Evolutionary conservation across 2,888 invertebrate species (phyloP).

Genomic region (Pocota personata): DNA sequence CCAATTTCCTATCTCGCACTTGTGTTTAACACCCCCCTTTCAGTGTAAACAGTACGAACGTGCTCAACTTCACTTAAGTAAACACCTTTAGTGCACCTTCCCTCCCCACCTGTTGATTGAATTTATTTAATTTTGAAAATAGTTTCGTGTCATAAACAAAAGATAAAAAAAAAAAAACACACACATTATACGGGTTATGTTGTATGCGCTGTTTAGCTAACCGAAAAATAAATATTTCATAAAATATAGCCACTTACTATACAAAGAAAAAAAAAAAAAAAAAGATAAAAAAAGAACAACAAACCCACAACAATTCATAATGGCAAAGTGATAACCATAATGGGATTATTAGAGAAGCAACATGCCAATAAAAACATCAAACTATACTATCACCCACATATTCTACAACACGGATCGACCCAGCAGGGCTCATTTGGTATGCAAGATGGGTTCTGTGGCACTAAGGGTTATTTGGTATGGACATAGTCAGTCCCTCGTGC

Average conservation of each 20-base stretch:
- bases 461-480: constrained; percentile 41
- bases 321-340: constrained; percentile 65
- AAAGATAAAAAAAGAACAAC: neutral
- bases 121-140: constrained; percentile 53
- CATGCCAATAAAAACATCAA: constrained; percentile 44
- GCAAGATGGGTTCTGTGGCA: constrained; percentile 18
- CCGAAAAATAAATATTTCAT: neutral
- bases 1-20: constrained; percentile 5
- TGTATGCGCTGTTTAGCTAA: neutral
- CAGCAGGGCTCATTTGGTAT: constrained; percentile 35
- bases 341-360: constrained; percentile 55
- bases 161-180: constrained; percentile 39
- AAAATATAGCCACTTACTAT: constrained; percentile 13
- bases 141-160: constrained; percentile 38
- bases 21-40: neutral
- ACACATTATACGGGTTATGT: neutral
- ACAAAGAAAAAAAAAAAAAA: constrained; percentile 4
- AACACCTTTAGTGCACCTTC: neutral
- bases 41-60: constrained; percentile 8
- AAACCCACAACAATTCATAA: constrained; percentile 39
- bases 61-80: constrained; percentile 4
- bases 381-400: neutral
- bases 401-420: neutral
- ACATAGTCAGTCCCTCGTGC: constrained; percentile 6
- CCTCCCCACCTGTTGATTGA: neutral